Conservation (phyloP, 2,797 vertebrate species). For the Anolis apletophallus region DNA sequence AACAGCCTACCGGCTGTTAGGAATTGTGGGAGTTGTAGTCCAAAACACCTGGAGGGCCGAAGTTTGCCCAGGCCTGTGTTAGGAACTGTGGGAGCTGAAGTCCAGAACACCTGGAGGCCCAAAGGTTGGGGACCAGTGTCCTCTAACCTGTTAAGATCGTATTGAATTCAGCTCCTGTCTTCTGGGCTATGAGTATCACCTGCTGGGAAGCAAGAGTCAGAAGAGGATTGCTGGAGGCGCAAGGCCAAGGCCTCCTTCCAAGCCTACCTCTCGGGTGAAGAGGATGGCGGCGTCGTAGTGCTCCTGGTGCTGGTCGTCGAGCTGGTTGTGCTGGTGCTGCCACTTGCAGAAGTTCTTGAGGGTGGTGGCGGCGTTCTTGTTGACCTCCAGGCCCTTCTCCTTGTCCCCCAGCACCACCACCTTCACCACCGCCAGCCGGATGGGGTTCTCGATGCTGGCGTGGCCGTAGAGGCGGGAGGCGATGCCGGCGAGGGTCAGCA, state of each 20-base stretch:
- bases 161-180: too few relatives aligned
- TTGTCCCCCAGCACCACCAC: slow-evolving; percentile 85
- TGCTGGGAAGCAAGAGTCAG: not conserved
- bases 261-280: slow-evolving; percentile 96
- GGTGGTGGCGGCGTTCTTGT: slow-evolving; percentile 93
- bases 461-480: slow-evolving; percentile 95
- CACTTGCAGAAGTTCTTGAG: slow-evolving; percentile 98
- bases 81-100: too few relatives aligned
- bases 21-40: too few relatives aligned
- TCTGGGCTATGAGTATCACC: too few relatives aligned
- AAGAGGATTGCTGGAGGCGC: not conserved
- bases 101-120: too few relatives aligned
- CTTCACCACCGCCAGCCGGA: slow-evolving; percentile 92
- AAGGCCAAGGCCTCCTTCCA: rapidly evolving
- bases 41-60: too few relatives aligned
- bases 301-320: slow-evolving; percentile 90
- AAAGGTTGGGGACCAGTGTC: too few relatives aligned
- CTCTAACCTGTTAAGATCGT: too few relatives aligned
- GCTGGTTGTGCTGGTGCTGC: slow-evolving; percentile 95
- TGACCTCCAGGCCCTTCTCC: slow-evolving; percentile 90
- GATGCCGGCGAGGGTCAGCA: slow-evolving; percentile 93
- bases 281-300: slow-evolving; percentile 97
- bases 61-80: too few relatives aligned
- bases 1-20: too few relatives aligned
- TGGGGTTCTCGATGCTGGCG: slow-evolving; percentile 97